phyloP scores from a whole-genome alignment of 2,797 vertebrate genomes.

The Paramormyrops hopkinsi region DNA sequence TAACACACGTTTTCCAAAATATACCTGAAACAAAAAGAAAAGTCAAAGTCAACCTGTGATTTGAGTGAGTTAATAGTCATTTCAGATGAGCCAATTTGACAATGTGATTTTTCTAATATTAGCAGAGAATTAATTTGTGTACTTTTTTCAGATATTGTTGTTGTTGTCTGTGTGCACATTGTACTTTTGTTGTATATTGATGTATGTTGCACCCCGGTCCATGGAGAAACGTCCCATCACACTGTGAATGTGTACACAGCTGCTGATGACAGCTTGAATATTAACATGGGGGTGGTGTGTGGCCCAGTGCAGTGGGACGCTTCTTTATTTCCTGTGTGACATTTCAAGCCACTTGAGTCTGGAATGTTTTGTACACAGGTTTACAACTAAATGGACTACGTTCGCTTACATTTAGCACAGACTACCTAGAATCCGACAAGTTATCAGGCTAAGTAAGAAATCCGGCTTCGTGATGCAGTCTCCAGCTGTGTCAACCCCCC shows the following conservation, averaged over 20 bases:
- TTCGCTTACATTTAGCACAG: not conserved
- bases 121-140: not conserved
- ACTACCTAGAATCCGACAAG: not conserved
- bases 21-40: not conserved
- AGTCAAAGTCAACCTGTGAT: not conserved
- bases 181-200: not conserved
- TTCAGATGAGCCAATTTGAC: slow-evolving; percentile 11
- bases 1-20: not conserved
- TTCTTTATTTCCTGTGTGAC: not conserved
- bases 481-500: slow-evolving; percentile 28
- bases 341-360: slow-evolving; percentile 12
- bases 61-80: slow-evolving; percentile 23
- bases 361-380: slow-evolving; percentile 39
- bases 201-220: not conserved
- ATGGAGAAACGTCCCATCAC: not conserved
- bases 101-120: not conserved
- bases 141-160: not conserved
- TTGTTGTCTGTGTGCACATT: not conserved
- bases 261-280: not conserved
- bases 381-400: slow-evolving; percentile 26
- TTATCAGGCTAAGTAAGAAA: not conserved
- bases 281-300: not conserved
- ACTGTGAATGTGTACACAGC: not conserved
- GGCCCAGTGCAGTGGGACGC: not conserved
- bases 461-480: not conserved